Evolutionary conservation across 2,113 vertebrate genomes (phyloP).

Genomic region (Jaculus jaculus): DNA sequence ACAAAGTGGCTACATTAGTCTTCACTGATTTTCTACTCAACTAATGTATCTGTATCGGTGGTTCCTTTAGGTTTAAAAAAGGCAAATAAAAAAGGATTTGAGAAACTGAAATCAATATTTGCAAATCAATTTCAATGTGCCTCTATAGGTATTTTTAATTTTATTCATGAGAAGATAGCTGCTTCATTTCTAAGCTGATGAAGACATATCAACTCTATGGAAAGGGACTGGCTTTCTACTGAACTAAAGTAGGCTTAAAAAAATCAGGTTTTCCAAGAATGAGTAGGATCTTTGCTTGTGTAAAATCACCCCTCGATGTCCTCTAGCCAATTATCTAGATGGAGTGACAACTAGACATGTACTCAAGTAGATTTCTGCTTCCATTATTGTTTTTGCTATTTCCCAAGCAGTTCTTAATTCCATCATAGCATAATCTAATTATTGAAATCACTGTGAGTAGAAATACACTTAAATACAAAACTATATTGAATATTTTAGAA

Average conservation of each 20-base stretch:
- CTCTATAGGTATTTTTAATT: conserved; percentile 8
- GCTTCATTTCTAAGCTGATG: neutral
- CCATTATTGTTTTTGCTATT: neutral
- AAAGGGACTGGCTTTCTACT: neutral
- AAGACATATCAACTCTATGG: neutral
- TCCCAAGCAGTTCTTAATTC: neutral
- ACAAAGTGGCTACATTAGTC: neutral
- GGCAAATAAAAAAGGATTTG: neutral
- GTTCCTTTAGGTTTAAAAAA: conserved; percentile 6
- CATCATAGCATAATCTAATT: neutral
- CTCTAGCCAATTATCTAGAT: neutral
- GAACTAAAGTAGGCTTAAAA: neutral
- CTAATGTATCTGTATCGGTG: neutral
- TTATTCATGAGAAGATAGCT: neutral
- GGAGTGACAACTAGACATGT: neutral
- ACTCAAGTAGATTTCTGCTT: neutral
- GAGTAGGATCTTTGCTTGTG: neutral
- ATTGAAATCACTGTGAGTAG: neutral
- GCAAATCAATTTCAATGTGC: neutral
- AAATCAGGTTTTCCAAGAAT: neutral
- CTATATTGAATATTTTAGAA: neutral
- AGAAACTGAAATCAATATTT: neutral
- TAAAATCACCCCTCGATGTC: neutral
- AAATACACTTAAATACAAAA: conserved; percentile 24
- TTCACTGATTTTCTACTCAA: conserved; percentile 8